Evolutionary conservation across 2,797 vertebrate species (phyloP).

Genomic region (Zenarchopterus dispar): DNA sequence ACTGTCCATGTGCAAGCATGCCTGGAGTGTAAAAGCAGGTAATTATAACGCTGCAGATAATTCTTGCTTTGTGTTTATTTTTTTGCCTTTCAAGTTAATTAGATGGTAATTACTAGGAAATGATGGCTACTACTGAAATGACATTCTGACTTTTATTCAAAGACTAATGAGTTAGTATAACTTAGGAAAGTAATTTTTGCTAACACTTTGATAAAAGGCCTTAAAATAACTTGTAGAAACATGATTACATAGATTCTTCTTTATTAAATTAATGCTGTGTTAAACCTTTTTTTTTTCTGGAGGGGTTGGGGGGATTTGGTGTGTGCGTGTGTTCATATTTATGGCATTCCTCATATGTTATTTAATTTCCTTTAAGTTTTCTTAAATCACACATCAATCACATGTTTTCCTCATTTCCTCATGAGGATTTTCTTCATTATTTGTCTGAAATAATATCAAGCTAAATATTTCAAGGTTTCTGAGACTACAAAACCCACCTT

Average conservation of each 20-base stretch:
- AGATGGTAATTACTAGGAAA: conserved; percentile 51
- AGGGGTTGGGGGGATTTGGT: too few relatives aligned
- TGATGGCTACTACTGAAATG: conserved; percentile 41
- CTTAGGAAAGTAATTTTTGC: conserved; percentile 21
- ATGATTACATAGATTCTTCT: not conserved
- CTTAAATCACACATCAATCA: too few relatives aligned
- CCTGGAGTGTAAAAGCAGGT: conserved; percentile 53
- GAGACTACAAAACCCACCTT: too few relatives aligned
- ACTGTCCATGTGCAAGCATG: conserved; percentile 55
- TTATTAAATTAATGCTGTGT: not conserved
- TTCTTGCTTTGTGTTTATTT: conserved; percentile 39
- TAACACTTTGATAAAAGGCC: conserved; percentile 16
- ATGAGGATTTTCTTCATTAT: too few relatives aligned
- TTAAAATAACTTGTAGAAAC: not conserved
- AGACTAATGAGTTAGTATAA: conserved; percentile 25
- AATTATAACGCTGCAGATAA: conserved; percentile 57
- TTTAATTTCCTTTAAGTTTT: not conserved
- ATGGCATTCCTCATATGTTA: not conserved
- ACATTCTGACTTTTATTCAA: conserved; percentile 33
- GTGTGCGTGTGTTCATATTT: not conserved
- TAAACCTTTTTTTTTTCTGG: not conserved
- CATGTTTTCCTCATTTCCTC: too few relatives aligned
- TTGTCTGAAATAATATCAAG: too few relatives aligned
- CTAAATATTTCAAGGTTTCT: too few relatives aligned
- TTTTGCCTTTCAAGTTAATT: conserved; percentile 38